Evolutionary conservation across 2,113 vertebrate genomes (phyloP), one percentile per base, ranked within the genome.

Genomic region (Origma solitaria): DNA sequence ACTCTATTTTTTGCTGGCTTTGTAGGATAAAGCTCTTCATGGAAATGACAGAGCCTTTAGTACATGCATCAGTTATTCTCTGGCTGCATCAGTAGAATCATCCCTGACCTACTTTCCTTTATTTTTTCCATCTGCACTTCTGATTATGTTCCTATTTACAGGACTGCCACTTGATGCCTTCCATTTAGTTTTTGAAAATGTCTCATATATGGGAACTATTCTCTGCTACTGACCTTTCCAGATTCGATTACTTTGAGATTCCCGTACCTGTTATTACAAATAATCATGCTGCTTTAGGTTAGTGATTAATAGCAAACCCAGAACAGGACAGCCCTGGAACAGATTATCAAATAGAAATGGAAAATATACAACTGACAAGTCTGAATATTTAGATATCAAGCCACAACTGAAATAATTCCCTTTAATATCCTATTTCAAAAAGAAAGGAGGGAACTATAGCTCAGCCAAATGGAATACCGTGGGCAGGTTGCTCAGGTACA

Each of bases 121-220:
- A 22, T 61, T 91, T 86, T 92, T 87, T 78, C 66, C 65, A 92
- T 84, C 78, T 95, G 28, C 30, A 79, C 28, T 91, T 86, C 82
- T 96, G 82, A 91, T 84, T 94, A 69, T 57, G 18, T 56, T 94
- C 77, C 40, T 76, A 40, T 88, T 84, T 92, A 60, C 44, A 84
- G 44, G 49, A 37, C 28, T 80, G 60, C 60, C 19, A 90, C 80
- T 88, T 70, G n/a, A 62, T 64, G n/a, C 3, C n/a, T 79, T 91
- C 54, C 54, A 47, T 82, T 85, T 87, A 45, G 44, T 89, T 9
- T 70, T 92, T 69, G 53, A 76, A 94, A 95, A 80, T 30, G 2
- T 28, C 50, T 85, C 27, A 20, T 31, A 27, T 31, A 57, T 17
- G 17, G 15, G 31, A 92, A 57, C 3, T 35, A 44, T 50, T 31